A percentile compares a stretch with the other conserved stretches of the same genome.
Conservation (phyloP, 2,888 invertebrate genomes). For the Axea sp. region DNA sequence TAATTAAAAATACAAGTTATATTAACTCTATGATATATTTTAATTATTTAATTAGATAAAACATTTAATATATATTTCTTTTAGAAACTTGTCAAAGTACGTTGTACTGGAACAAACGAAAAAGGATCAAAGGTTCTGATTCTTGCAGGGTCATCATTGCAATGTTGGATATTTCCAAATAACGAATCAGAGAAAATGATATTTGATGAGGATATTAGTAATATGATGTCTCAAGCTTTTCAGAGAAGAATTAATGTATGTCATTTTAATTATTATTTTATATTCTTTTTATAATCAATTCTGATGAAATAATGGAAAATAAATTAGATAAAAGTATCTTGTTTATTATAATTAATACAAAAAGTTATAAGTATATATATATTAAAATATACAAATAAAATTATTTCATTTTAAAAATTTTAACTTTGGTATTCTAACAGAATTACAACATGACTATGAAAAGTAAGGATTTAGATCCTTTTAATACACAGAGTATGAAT, state of each 20-base stretch:
- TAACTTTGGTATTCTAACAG: conserved; percentile 19
- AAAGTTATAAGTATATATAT: too few relatives aligned
- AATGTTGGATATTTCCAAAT: conserved; percentile 88
- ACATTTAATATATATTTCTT: not conserved
- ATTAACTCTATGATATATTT: too few relatives aligned
- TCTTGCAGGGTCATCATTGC: conserved; percentile 88
- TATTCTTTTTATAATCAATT: not conserved
- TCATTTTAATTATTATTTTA: not conserved
- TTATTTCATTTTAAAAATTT: too few relatives aligned
- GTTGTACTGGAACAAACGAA: conserved; percentile 74
- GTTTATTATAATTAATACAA: too few relatives aligned
- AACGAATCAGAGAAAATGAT: conserved; percentile 86
- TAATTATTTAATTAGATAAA: too few relatives aligned
- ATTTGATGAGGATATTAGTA: conserved; percentile 87
- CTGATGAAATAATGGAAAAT: too few relatives aligned
- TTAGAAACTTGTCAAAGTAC: conserved; percentile 85
- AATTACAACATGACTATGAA: conserved; percentile 42
- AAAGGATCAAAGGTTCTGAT: conserved; percentile 84
- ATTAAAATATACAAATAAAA: too few relatives aligned
- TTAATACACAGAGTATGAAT: conserved; percentile 84
- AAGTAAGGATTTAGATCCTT: conserved; percentile 74
- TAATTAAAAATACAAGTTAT: conserved; percentile 67
- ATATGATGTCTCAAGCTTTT: conserved; percentile 86
- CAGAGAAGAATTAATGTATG: conserved; percentile 85
- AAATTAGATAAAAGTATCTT: too few relatives aligned